Evolutionary conservation across 2,888 invertebrate species (phyloP).

Genomic region (Eupithecia insigniata): DNA sequence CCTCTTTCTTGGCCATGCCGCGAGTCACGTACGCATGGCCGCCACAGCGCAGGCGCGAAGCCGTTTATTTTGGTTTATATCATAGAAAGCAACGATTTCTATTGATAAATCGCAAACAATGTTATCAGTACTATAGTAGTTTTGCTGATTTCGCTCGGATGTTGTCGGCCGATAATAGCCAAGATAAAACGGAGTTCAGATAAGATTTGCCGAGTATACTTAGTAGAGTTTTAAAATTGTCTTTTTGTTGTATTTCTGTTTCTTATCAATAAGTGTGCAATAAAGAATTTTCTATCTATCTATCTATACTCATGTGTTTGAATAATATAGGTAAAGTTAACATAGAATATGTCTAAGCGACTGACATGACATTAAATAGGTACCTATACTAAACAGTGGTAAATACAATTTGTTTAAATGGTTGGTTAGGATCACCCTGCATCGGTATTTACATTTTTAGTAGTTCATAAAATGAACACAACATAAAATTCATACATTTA

Average conservation of each 20-base stretch:
- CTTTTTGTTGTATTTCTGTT: no score
- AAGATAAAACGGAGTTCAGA: conserved; percentile 4
- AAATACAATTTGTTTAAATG: neutral
- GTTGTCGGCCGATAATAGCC: conserved; percentile 26
- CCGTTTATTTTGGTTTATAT: conserved; percentile 71
- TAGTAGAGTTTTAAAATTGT: no score
- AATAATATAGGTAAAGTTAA: neutral
- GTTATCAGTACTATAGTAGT: conserved; percentile 35
- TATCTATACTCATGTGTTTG: no score
- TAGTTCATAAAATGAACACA: no score
- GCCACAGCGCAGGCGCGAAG: conserved; percentile 69
- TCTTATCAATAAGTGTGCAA: no score
- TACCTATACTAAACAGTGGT: no score
- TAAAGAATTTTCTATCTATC: no score
- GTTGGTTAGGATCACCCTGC: neutral
- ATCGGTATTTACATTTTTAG: neutral
- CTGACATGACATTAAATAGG: neutral
- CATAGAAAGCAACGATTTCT: conserved; percentile 58
- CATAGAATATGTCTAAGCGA: neutral
- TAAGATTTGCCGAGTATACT: conserved; percentile 8
- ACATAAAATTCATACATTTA: neutral
- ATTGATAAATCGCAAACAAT: conserved; percentile 83
- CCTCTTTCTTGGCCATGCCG: conserved; percentile 63
- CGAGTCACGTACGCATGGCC: conserved; percentile 78
- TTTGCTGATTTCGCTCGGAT: conserved; percentile 24